A percentile compares a stretch with the other conserved stretches of the same genome.
phyloP scores from a whole-genome alignment of 2,888 invertebrate genomes.

The Zygogramma bicolorata region DNA sequence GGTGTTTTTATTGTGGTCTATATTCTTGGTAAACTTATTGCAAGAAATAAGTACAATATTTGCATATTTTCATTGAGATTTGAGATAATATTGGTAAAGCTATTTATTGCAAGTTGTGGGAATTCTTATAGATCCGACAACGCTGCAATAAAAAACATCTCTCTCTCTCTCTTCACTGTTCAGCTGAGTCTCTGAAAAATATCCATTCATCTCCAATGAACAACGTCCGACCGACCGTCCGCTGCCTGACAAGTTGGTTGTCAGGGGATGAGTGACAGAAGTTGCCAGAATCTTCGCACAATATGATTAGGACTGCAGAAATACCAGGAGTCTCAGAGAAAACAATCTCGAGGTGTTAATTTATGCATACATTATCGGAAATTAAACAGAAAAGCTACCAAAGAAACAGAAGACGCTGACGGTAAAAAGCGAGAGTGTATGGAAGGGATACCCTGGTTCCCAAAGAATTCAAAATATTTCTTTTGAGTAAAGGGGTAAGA shows the following conservation, averaged over 20 bases:
- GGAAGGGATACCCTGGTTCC: constrained; percentile 21
- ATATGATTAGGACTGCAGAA: constrained; percentile 51
- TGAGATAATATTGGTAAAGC: too few relatives aligned
- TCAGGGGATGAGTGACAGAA: constrained; percentile 60
- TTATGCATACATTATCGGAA: constrained; percentile 65
- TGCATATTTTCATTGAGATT: too few relatives aligned
- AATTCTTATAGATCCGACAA: too few relatives aligned
- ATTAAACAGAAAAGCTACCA: constrained; percentile 61
- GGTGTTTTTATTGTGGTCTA: too few relatives aligned
- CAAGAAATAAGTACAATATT: too few relatives aligned
- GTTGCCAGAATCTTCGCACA: constrained; percentile 56
- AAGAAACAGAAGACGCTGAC: constrained; percentile 55
- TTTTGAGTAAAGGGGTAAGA: constrained; percentile 65
- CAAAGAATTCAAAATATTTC: constrained; percentile 57
- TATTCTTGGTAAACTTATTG: too few relatives aligned
- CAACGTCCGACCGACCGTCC: constrained; percentile 8
- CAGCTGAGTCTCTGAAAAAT: too few relatives aligned
- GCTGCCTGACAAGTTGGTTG: constrained; percentile 21
- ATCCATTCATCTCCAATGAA: too few relatives aligned
- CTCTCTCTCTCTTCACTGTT: too few relatives aligned
- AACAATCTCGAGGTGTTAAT: constrained; percentile 49
- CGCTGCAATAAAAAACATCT: too few relatives aligned
- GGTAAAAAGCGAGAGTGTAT: constrained; percentile 45
- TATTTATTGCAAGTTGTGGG: too few relatives aligned
- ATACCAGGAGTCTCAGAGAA: constrained; percentile 25